Base-by-base conservation (phyloP, 2,888 invertebrate genomes). In the Resseliella maxima region DNA sequence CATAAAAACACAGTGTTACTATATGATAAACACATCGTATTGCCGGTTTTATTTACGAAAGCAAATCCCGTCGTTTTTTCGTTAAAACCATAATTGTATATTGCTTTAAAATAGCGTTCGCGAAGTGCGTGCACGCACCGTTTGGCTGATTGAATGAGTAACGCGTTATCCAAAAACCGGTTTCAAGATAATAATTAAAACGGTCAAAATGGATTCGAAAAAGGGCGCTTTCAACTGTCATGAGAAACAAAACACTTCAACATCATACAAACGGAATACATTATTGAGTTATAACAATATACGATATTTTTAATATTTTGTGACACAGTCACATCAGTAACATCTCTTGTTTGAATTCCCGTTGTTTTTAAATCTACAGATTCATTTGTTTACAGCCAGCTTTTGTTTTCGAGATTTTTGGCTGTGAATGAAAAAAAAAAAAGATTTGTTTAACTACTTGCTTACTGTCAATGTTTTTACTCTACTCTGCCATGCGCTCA, bases 101-200 rank as follows among this genome's bases (percentile, higher is more conserved):
- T 59, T 59, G 59, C 31, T 72, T 72, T 15, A 72, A 72, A 72
- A 72, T 35, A 72, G 72, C 35, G 35, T 72, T 72, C 31, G 72
- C 72, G 72, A 72, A 72, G 72, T 72, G 72, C 72, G 72, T 72
- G 31, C 72, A 72, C 72, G 72, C 72, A 72, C 72, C 72, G 31
- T 72, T 72, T 15, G 72, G 27, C 72, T 72, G 72, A 72, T 72
- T 59, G 59, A 59, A 35, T 72, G 31, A 72, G 72, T 31, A 72
- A 72, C 72, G 72, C 35, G 27, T 72, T 72, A 72, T 72, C 72
- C 35, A n/a, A 72, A 72, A 72, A 72, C 72, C 72, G 72, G 72
- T 72, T 72, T 31, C 31, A 5, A 35, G 72, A 72, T 72, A 72
- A 72, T 72, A 72, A 72, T 72, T 72, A 72, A 72, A 72, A 72